Percentiles rank a stretch among this genome's conserved stretches.
Evolutionary conservation across 2,888 invertebrate genomes (phyloP).

Genomic region (Tenodera sinensis): DNA sequence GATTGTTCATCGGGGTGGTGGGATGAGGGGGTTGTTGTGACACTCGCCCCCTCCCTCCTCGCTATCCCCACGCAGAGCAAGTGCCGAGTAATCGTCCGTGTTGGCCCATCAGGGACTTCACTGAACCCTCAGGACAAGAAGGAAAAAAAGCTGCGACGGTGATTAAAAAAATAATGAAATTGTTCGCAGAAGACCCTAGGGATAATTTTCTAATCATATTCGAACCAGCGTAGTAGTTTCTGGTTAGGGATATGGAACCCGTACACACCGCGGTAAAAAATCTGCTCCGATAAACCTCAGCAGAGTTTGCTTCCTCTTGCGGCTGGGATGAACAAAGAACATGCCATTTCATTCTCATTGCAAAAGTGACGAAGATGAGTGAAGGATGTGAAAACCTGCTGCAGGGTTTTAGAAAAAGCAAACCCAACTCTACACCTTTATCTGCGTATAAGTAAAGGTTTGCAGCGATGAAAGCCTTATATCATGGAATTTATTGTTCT

Average conservation of each 20-base stretch:
- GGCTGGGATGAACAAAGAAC: too few relatives aligned
- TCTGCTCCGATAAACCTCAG: not conserved
- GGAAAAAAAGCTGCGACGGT: conserved; percentile 16
- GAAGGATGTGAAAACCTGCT: too few relatives aligned
- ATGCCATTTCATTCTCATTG: too few relatives aligned
- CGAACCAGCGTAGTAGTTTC: not conserved
- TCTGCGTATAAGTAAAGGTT: too few relatives aligned
- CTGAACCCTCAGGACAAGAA: not conserved
- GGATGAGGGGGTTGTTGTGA: not conserved
- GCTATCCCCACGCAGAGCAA: not conserved
- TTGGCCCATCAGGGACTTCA: conserved; percentile 6
- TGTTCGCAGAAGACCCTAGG: conserved; percentile 22
- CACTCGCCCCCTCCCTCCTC: not conserved
- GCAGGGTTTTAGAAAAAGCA: too few relatives aligned
- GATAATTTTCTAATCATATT: conserved; percentile 23
- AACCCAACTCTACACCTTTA: too few relatives aligned
- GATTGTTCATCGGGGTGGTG: not conserved
- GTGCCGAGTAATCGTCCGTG: not conserved
- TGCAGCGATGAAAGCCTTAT: too few relatives aligned
- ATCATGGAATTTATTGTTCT: too few relatives aligned
- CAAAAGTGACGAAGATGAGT: too few relatives aligned
- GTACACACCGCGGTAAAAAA: not conserved
- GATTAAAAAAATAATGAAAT: conserved; percentile 26
- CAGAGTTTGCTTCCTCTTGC: not conserved
- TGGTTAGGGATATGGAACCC: not conserved